Base-by-base conservation (phyloP, 1,140 invertebrate species). In the Drosophila pectinifera region DNA sequence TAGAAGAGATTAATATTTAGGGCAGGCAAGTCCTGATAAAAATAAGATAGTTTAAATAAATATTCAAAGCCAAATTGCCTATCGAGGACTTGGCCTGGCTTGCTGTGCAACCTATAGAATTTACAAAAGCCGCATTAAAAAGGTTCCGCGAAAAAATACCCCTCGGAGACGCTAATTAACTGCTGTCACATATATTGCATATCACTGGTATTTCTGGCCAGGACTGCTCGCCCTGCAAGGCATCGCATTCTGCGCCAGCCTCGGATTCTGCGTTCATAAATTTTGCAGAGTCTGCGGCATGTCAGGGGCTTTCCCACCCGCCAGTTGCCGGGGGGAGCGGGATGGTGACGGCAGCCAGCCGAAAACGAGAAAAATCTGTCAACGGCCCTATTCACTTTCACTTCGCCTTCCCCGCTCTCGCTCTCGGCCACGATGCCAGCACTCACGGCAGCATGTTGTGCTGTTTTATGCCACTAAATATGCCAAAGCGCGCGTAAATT, bases 401-500 rank as follows among this genome's bases (percentile, higher is more conserved):
- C 46, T 36, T 41, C 18, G n/a, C 28, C 13, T 10, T 0, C 6
- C 22, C 11, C 34, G n/a, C n/a, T n/a, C n/a, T n/a, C n/a, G n/a
- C 18, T 14, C 18, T 24, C n/a, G 18, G 49, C 20, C 11, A n/a
- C 46, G 16, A 13, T 41, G 31, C 49, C 39, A 31, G 13, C 59
- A 56, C 64, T 63, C 57, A 46, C 54, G 61, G 49, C 48, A 61
- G 59, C 61, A 39, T 76, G 73, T 74, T 76, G 46, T 77, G 74
- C 63, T 77, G 73, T 69, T 77, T 69, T 77, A 77, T 69, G 74
- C 83, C 83, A 73, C 75, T 76, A 86, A 86, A 88, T 86, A 88
- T 83, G 83, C 75, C 82, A 88, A 86, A 82, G 83, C 79, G 83
- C 70, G 83, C 74, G 82, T 78, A 88, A 86, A 86, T 86, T 86